Conservation (phyloP, 1,140 invertebrate genomes). For the Drosophila ohnishii region DNA sequence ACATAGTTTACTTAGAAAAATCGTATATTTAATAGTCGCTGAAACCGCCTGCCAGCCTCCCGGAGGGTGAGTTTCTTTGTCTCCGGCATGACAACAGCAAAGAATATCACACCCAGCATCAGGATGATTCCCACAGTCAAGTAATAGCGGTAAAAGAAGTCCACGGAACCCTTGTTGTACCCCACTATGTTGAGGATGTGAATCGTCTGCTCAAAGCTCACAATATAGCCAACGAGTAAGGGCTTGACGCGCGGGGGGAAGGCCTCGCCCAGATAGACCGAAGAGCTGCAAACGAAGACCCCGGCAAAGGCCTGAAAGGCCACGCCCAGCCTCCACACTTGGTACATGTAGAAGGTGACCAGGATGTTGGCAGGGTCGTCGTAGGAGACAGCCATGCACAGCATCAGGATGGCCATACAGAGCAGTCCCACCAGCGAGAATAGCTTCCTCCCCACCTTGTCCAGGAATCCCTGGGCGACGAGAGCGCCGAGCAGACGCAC, state of each 20-base stretch:
- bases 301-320: slow-evolving; percentile 65
- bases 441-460: slow-evolving; percentile 59
- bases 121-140: slow-evolving; percentile 59
- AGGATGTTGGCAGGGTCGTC: slow-evolving; percentile 5
- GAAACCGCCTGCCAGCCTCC: slow-evolving; percentile 48
- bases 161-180: slow-evolving; percentile 4
- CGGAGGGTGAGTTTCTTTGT: slow-evolving; percentile 51
- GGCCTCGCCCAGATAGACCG: slow-evolving; percentile 65
- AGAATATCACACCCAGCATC: slow-evolving; percentile 39
- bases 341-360: slow-evolving; percentile 38
- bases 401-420: slow-evolving; percentile 58
- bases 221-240: slow-evolving; percentile 46
- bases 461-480: slow-evolving; percentile 29
- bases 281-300: slow-evolving; percentile 30
- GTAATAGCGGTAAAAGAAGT: slow-evolving; percentile 50
- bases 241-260: slow-evolving; percentile 64
- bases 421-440: slow-evolving; percentile 46
- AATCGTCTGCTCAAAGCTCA: slow-evolving; percentile 54
- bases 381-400: slow-evolving; percentile 63
- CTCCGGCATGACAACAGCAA: slow-evolving; percentile 53
- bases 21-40: slow-evolving; percentile 28
- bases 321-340: slow-evolving; percentile 52
- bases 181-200: slow-evolving; percentile 64
- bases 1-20: slow-evolving; percentile 22
- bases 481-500: slow-evolving; percentile 57